Percentiles rank a stretch among this genome's conserved stretches.
phyloP scores from a whole-genome alignment of 2,797 vertebrate genomes.

The Betta splendens region DNA sequence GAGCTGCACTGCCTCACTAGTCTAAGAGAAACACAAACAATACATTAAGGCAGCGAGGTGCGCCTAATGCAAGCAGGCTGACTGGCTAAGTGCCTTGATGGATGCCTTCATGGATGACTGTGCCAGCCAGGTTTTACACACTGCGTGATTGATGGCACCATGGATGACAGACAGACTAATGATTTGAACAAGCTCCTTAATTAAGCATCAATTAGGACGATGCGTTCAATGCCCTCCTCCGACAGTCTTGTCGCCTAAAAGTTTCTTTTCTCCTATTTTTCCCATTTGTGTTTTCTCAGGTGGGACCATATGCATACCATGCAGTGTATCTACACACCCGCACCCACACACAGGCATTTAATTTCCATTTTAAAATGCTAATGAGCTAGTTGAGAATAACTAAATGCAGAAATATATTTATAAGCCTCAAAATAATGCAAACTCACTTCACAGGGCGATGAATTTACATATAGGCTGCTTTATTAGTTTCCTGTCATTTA shows the following conservation, averaged over 20 bases:
- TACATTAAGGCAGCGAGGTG: conserved; percentile 50
- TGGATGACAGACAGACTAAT: conserved; percentile 77
- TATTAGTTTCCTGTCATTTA: conserved; percentile 57
- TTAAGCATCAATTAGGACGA: conserved; percentile 80
- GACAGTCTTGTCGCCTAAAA: background rate
- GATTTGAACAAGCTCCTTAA: conserved; percentile 78
- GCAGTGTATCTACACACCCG: no score
- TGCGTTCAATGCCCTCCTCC: conserved; percentile 55
- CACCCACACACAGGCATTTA: background rate
- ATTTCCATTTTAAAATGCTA: conserved; percentile 28
- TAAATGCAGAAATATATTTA: conserved; percentile 35
- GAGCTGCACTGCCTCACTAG: conserved; percentile 13
- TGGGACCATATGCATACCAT: background rate
- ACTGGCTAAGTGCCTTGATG: conserved; percentile 68
- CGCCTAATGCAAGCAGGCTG: conserved; percentile 56
- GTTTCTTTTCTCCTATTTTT: background rate
- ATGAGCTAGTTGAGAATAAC: conserved; percentile 35
- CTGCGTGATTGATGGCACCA: conserved; percentile 74
- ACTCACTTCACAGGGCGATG: conserved; percentile 38
- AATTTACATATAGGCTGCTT: conserved; percentile 61
- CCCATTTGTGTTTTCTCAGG: conserved; percentile 3
- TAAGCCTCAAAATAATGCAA: conserved; percentile 40
- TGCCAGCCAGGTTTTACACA: conserved; percentile 60
- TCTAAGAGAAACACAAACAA: conserved; percentile 38
- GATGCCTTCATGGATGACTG: conserved; percentile 60